Evolutionary conservation across 2,113 vertebrate genomes (phyloP), one percentile per base, ranked within the genome.

Genomic region (Rhadina sibilatrix): DNA sequence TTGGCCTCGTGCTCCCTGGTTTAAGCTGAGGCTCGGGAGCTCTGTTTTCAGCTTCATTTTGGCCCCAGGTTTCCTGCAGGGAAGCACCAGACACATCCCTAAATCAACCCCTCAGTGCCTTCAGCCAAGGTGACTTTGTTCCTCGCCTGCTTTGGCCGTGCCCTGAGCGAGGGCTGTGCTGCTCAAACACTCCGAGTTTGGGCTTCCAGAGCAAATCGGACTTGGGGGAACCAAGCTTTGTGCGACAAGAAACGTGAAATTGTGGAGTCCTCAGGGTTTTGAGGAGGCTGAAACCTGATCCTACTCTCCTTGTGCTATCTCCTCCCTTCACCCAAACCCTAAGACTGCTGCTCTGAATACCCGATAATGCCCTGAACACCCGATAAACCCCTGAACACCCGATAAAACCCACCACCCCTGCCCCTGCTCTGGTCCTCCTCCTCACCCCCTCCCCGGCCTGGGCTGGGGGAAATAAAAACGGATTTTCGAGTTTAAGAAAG

Each of bases 191-290:
- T 0, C 17, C 10, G 11, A 14, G 15, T 33, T 31, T 54, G 44
- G 38, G 23, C 25, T 24, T 28, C 1, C 31, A n/a, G 9, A 20
- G 7, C 52, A 1, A 18, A 0, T 2, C 25, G 9, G 47, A 5
- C 53, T 61, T 10, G 49, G 35, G 52, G 23, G 64, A 85, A 21
- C 2, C 30, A 1, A 4, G 8, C 30, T n/a, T n/a, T n/a, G n/a
- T n/a, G n/a, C n/a, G 37, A 38, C 8, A 38, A 38, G 31, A 65
- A 80, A 57, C 53, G 20, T 2, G 18, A 46, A 49, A 16, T 40
- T 40, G 40, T 40, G 40, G 40, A 40, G 40, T 40, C 40, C 40
- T 40, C 40, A 12, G 12, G 12, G 40, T 40, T 40, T 5, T 40
- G 40, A 40, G 40, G 40, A 40, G 40, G 40, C 13, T 40, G 40